These are phyloP conservation scores for Scolanthus callimorphus DNA, from an alignment of 92 coral and sea anemone species.

Conservation along the genomic window DNA sequence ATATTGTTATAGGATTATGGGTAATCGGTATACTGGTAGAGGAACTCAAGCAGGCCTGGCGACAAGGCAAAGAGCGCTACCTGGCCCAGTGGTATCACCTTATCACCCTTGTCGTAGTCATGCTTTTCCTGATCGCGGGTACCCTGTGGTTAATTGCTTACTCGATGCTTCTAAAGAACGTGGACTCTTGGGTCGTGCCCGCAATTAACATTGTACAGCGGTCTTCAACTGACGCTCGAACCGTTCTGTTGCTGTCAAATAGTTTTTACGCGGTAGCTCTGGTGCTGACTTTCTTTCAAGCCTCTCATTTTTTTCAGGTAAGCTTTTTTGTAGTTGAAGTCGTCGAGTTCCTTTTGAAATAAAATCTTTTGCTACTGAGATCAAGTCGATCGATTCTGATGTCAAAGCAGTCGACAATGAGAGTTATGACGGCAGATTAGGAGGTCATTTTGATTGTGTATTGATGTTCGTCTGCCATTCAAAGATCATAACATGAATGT, in stretches of 20 bases:
- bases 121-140: slow-evolving; percentile 54
- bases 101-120: slow-evolving; percentile 46
- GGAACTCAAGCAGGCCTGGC: slow-evolving; percentile 55
- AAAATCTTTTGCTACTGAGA: too few species aligned
- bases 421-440: too few species aligned
- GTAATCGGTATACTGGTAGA: slow-evolving; percentile 71
- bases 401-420: too few species aligned
- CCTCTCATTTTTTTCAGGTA: slow-evolving; percentile 58
- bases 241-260: slow-evolving; percentile 60
- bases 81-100: slow-evolving; percentile 83
- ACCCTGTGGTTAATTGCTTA: slow-evolving; percentile 63
- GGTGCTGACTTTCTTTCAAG: slow-evolving; percentile 69
- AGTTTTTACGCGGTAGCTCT: slow-evolving; percentile 64
- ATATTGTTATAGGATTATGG: slow-evolving; percentile 52
- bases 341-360: too few species aligned
- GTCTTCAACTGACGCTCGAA: slow-evolving; percentile 27
- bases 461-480: too few species aligned
- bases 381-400: too few species aligned
- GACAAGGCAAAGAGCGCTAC: slow-evolving; percentile 65
- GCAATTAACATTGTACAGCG: background rate
- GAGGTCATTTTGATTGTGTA: too few species aligned
- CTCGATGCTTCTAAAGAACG: slow-evolving; percentile 29
- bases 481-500: too few species aligned
- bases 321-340: slow-evolving; percentile 1
- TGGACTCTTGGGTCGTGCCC: slow-evolving; percentile 37